phyloP scores from a whole-genome alignment of 2,113 vertebrate genomes.

The Ciconia maguari region DNA sequence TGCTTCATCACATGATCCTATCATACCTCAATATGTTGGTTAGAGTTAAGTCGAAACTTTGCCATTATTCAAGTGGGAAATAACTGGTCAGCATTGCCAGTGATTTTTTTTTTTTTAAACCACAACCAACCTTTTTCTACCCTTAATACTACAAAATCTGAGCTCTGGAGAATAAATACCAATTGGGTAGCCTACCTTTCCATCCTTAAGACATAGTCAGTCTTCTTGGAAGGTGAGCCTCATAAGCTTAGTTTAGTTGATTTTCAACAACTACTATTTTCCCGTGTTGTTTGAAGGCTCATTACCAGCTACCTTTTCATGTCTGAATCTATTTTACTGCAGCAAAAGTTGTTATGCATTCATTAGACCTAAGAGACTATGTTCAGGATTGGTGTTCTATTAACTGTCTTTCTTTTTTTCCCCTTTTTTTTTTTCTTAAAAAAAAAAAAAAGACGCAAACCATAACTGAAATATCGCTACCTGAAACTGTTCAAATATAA shows the following conservation, averaged over 20 bases:
- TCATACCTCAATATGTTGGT: neutral
- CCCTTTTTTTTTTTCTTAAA: neutral
- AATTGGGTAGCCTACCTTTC: neutral
- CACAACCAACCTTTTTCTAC: neutral
- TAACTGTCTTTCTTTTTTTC: neutral
- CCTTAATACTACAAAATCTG: neutral
- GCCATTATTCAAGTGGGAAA: neutral
- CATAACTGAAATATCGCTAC: neutral
- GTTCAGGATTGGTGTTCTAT: neutral
- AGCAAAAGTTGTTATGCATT: neutral
- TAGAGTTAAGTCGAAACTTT: neutral
- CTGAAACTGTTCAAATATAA: neutral
- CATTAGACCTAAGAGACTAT: neutral
- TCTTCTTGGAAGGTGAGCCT: neutral
- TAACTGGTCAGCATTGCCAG: neutral
- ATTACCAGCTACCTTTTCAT: neutral
- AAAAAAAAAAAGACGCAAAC: neutral
- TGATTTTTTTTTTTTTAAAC: neutral
- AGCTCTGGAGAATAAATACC: neutral
- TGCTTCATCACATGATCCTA: neutral
- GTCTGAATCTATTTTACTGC: neutral
- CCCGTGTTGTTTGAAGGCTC: neutral
- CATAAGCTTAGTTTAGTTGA: neutral
- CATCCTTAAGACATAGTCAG: neutral
- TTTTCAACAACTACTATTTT: neutral